Base-by-base conservation (phyloP, 2,888 invertebrate species). In the Mimumesa dahlbomi region DNA sequence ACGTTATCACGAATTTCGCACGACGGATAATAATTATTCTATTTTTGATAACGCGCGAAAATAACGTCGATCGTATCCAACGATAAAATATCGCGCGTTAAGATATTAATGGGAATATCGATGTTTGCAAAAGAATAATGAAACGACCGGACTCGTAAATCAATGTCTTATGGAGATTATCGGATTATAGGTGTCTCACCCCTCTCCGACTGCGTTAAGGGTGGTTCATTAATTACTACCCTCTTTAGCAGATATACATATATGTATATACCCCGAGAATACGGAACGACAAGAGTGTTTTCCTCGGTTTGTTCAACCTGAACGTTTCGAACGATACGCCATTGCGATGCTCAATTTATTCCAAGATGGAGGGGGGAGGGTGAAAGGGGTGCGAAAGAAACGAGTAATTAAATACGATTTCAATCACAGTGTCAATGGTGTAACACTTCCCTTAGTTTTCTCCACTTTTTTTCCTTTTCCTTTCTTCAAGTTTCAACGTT, bases 71-170 rank as follows among this genome's bases (percentile, higher is more conserved):
- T 34, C 9, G n/a, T n/a, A 1, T 34, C n/a, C 9, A 4, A 34
- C 9, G 34, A 34, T 1, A 57, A 62, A 56, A 45, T 43, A 46
- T 40, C 25, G 38, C 19, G 38, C 46, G 38, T 62, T 46, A 45
- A 22, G 56, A 46, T 46, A 56, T 62, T 57, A 62, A 57, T 57
- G 36, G 54, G 45, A 40, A 52, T 64, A 64, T 43, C 58, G 31
- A 42, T 16, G 36, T 9, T 16, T 7, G 22, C 29, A 42, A 57
- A 73, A 76, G 70, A 76, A 63, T 77, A 76, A 76, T 77, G 74
- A 69, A 58, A 77, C 70, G 21, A 21, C 45, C 56, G n/a, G 73
- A 56, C 62, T 74, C 77, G 77, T 77, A 77, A 77, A 77, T 77
- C 71, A 77, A 77, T 19, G 71, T 77, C 74, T 56, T 64, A 29